Evolutionary conservation across 2,888 invertebrate species (phyloP).

Genomic region (Phrixothrix hirtus): DNA sequence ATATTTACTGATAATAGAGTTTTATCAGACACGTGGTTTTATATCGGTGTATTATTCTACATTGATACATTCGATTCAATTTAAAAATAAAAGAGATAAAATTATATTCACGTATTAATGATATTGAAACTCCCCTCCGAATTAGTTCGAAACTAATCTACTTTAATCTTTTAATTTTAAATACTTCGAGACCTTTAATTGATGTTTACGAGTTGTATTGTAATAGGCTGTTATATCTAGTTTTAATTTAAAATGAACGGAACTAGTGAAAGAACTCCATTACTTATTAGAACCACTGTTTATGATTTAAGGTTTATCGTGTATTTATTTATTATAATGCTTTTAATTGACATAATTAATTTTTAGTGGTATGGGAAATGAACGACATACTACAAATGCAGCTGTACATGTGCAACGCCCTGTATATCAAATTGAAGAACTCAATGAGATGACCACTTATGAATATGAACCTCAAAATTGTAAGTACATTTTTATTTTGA

Average conservation of each 20-base stretch:
- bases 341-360: too few relatives aligned
- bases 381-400: neutral
- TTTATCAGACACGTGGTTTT: too few relatives aligned
- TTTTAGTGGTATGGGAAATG: neutral
- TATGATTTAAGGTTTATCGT: neutral
- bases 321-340: too few relatives aligned
- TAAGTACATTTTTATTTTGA: too few relatives aligned
- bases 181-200: neutral
- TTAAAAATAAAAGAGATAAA: too few relatives aligned
- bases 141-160: neutral
- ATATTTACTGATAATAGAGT: too few relatives aligned
- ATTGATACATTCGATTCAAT: too few relatives aligned
- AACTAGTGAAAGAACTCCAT: conserved; percentile 1
- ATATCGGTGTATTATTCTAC: too few relatives aligned
- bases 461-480: neutral
- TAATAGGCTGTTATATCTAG: too few relatives aligned
- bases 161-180: neutral
- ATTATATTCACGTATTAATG: too few relatives aligned
- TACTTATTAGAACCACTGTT: conserved; percentile 1
- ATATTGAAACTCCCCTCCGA: neutral
- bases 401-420: neutral
- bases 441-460: conserved; percentile 1
- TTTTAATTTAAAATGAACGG: neutral
- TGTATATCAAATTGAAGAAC: conserved; percentile 2
- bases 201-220: neutral